Percentiles rank a stretch among this genome's conserved stretches.
These are phyloP conservation scores for Latrodectus hesperus DNA, from an alignment of 2,888 invertebrate species.

Conservation along the genomic window DNA sequence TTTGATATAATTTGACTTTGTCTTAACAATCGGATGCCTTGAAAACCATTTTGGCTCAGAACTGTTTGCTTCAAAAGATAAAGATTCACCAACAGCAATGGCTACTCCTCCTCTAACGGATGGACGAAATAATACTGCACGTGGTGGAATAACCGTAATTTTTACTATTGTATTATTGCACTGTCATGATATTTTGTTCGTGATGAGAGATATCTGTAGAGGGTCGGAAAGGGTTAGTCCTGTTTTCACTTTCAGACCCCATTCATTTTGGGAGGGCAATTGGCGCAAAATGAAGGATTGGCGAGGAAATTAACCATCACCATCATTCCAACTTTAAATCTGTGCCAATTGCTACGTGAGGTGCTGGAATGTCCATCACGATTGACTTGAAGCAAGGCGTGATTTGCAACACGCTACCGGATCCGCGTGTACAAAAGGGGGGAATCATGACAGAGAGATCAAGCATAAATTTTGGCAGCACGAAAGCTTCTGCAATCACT, in stretches of 20 bases:
- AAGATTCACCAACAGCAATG: background rate
- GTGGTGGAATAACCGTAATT: background rate
- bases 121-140: slow-evolving; percentile 17
- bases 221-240: slow-evolving; percentile 9
- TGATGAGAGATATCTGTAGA: background rate
- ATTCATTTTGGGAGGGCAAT: slow-evolving; percentile 11
- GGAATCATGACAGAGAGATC: background rate
- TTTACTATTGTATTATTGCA: slow-evolving; percentile 45
- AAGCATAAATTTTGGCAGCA: background rate
- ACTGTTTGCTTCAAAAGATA: background rate
- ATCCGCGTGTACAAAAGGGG: background rate
- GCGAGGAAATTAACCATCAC: background rate
- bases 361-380: slow-evolving; percentile 25
- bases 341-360: slow-evolving; percentile 22
- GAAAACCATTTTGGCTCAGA: background rate
- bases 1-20: background rate
- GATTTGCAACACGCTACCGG: slow-evolving; percentile 28
- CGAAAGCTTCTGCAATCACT: background rate
- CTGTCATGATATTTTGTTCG: slow-evolving; percentile 11
- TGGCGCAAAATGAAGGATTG: background rate
- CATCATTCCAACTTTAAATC: background rate
- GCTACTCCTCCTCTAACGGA: slow-evolving; percentile 31
- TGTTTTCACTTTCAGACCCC: slow-evolving; percentile 5
- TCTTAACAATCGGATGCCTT: background rate
- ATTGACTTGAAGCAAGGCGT: slow-evolving; percentile 19